phyloP scores from a whole-genome alignment of 2,888 invertebrate genomes.

The Strigamia maritima region DNA sequence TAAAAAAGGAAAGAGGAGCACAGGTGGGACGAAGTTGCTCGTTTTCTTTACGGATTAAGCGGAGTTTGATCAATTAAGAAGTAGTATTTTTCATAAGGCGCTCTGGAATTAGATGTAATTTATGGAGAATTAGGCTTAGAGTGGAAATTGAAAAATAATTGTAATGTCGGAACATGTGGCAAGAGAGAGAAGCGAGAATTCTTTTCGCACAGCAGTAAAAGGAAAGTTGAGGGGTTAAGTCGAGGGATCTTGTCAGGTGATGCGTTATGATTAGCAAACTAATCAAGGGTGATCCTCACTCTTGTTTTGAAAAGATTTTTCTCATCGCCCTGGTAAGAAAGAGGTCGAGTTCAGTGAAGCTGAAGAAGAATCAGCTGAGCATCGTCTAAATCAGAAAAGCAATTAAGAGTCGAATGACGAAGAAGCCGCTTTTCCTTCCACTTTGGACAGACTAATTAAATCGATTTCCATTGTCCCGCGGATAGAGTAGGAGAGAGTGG shows the following conservation, averaged over 20 bases:
- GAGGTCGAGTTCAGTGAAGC: not conserved
- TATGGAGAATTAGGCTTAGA: constrained; percentile 1
- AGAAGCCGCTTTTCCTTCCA: constrained; percentile 6
- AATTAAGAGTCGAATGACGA: constrained; percentile 10
- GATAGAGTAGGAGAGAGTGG: not conserved
- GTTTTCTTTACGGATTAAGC: constrained; percentile 5
- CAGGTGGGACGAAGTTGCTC: constrained; percentile 5
- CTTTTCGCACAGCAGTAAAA: not conserved
- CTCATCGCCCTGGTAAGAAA: constrained; percentile 10
- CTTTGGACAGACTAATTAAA: constrained; percentile 15
- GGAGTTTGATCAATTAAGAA: constrained; percentile 10
- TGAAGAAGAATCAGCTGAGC: constrained; percentile 10
- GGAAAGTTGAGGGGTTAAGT: constrained; percentile 5
- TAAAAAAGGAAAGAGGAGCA: constrained; percentile 15
- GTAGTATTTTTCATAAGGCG: not conserved
- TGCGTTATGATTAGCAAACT: constrained; percentile 15
- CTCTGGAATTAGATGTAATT: constrained; percentile 8
- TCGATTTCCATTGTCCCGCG: constrained; percentile 6
- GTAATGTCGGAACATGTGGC: not conserved
- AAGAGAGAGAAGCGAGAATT: not conserved
- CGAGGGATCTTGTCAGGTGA: constrained; percentile 3
- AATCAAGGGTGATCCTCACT: constrained; percentile 15
- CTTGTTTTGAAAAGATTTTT: constrained; percentile 15
- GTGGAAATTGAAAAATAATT: constrained; percentile 6
- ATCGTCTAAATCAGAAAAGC: constrained; percentile 15